phyloP scores from a whole-genome alignment of 2,113 vertebrate species.

The Chionis minor region DNA sequence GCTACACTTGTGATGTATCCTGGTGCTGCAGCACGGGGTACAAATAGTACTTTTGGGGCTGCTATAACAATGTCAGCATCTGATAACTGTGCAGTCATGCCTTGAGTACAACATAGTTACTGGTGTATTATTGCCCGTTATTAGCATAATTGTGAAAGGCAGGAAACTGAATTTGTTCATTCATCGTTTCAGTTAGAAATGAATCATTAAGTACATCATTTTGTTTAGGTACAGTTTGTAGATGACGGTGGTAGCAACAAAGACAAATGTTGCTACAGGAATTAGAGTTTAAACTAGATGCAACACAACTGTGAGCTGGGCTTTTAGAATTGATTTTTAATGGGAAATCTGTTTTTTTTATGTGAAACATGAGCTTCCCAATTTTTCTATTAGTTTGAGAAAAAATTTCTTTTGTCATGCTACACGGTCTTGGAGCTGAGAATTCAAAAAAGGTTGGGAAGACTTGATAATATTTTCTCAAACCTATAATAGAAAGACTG shows the following conservation, averaged over 20 bases:
- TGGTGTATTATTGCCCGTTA: not conserved
- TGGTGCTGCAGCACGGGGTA: not conserved
- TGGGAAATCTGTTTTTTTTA: not conserved
- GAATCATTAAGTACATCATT: not conserved
- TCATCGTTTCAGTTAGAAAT: not conserved
- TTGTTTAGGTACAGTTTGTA: not conserved
- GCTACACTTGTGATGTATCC: not conserved
- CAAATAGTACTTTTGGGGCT: not conserved
- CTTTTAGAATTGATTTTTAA: not conserved
- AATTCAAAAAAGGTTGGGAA: not conserved
- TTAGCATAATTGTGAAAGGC: not conserved
- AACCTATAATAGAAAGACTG: not conserved
- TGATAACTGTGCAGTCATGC: accelerated
- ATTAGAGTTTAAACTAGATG: not conserved
- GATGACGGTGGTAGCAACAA: not conserved
- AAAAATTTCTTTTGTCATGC: not conserved
- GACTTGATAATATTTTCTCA: not conserved
- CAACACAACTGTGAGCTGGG: not conserved
- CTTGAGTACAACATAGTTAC: not conserved
- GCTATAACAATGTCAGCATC: not conserved
- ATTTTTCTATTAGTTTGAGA: not conserved
- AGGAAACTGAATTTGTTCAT: not conserved
- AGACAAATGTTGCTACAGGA: not conserved
- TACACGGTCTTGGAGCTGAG: not conserved
- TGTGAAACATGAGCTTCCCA: not conserved